These are phyloP conservation scores for Dicyrtoma fusca DNA, from an alignment of 2,888 invertebrate species.

Conservation along the genomic window DNA sequence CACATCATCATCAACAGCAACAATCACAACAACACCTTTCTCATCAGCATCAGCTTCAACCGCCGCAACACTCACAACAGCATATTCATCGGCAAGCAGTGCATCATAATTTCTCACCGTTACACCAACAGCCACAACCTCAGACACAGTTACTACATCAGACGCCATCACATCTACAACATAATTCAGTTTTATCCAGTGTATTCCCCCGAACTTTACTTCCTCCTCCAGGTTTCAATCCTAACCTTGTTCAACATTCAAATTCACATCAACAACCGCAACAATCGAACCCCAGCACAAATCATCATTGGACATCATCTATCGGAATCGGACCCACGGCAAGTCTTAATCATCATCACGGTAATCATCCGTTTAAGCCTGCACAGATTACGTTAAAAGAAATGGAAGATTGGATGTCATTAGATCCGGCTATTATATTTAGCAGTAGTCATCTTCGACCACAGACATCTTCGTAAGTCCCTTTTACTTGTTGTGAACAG, in stretches of 20 bases:
- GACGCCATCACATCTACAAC: constrained; percentile 16
- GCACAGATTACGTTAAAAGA: constrained; percentile 32
- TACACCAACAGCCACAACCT: background rate
- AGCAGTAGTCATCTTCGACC: constrained; percentile 36
- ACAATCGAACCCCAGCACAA: constrained; percentile 18
- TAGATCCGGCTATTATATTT: constrained; percentile 89
- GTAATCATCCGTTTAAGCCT: constrained; percentile 34
- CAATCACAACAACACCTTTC: constrained; percentile 2
- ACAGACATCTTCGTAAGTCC: constrained; percentile 21
- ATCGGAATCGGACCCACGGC: background rate
- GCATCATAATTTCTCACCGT: too few species aligned
- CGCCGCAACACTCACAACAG: constrained; percentile 39
- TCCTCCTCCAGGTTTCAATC: constrained; percentile 36
- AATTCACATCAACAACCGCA: constrained; percentile 30
- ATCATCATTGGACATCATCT: constrained; percentile 34
- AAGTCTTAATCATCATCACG: constrained; percentile 32
- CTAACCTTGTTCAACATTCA: constrained; percentile 8
- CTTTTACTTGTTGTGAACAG: background rate
- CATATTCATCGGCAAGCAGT: constrained; percentile 35
- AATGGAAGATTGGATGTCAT: constrained; percentile 76
- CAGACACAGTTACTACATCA: constrained; percentile 24
- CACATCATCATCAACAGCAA: constrained; percentile 27
- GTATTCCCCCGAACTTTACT: constrained; percentile 34
- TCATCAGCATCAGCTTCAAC: constrained; percentile 44
- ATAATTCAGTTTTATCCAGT: constrained; percentile 21